Base-by-base conservation (phyloP, 2,113 vertebrate species). In the Microtus oregoni region DNA sequence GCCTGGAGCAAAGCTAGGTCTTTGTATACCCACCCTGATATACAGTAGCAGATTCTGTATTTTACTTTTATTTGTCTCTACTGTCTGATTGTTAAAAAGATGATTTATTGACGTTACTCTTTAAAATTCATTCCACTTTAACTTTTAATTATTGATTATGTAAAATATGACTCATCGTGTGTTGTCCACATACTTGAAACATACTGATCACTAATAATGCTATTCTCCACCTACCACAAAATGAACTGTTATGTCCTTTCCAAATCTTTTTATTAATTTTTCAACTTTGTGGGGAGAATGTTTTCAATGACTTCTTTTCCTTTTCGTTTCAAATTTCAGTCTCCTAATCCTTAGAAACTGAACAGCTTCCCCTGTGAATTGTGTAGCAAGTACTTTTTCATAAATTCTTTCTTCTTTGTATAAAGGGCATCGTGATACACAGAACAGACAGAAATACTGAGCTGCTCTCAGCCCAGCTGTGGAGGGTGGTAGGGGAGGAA, bases 261-360 rank as follows among this genome's bases (percentile, higher is more conserved):
- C 22, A 86, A 68, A 94, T 88, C 26, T 35, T 83, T 78, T 75
- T 76, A 55, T 10, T 38, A 81, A 82, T n/a, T 95, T 89, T 91
- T 77, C 93, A 94, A 76, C 4, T 65, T 95, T 89, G 58, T 8
- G 38, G 38, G 58, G 22, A 3, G 50, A 83, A 86, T 79, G 82
- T 81, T 94, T 58, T 96, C 67, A 89, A 19, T 67, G 81, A 15
- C 68, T 90, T 90, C 61, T 76, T 90, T 87, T 94, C 65, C 70
- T 83, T 35, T 68, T 96, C 7, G 65, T 79, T 90, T 91, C 68
- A 87, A 44, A 35, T 88, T 38, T 91, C n/a, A 68, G 44, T 58
- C 47, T 68, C 50, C 67, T 78, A 89, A n/a, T 87, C 44, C 91
- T 19, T 93, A 20, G 81, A 93, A 95, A 86, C 41, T 70, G 32